Conservation (phyloP, 2,888 invertebrate genomes). For the Chymomyza amoena region DNA sequence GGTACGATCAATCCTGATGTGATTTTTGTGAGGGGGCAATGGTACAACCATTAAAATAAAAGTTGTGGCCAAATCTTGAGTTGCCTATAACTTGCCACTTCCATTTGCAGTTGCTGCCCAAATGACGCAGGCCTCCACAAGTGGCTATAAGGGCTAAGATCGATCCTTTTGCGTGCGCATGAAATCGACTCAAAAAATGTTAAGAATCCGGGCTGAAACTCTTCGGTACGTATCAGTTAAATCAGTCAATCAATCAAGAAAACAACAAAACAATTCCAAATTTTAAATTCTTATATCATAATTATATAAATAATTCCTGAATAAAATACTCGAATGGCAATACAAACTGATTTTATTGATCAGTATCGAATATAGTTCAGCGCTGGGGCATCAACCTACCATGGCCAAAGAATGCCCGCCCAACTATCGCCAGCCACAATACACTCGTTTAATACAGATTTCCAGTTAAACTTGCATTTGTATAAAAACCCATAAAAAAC, state of each 20-base stretch:
- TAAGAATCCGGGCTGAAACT: conserved; percentile 79
- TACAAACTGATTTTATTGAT: conserved; percentile 79
- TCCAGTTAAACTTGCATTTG: not conserved
- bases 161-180: conserved; percentile 96
- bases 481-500: not conserved
- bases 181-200: conserved; percentile 92
- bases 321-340: conserved; percentile 27
- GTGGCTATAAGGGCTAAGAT: conserved; percentile 90
- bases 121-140: conserved; percentile 87
- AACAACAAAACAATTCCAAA: conserved; percentile 14
- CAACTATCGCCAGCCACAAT: not conserved
- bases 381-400: not conserved
- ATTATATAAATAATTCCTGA: conserved; percentile 6
- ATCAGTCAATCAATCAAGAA: conserved; percentile 73
- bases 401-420: not conserved
- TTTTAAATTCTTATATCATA: not conserved
- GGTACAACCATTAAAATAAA: not conserved
- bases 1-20: conserved; percentile 95
- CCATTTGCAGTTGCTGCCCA: conserved; percentile 86
- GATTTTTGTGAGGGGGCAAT: conserved; percentile 59
- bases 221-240: conserved; percentile 80
- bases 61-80: not conserved
- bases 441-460: not conserved
- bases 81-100: not conserved
- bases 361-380: conserved; percentile 78